Percentiles rank a stretch among this genome's conserved stretches.
Evolutionary conservation across 2,888 invertebrate species (phyloP).

Genomic region (Machimus rusticus): DNA sequence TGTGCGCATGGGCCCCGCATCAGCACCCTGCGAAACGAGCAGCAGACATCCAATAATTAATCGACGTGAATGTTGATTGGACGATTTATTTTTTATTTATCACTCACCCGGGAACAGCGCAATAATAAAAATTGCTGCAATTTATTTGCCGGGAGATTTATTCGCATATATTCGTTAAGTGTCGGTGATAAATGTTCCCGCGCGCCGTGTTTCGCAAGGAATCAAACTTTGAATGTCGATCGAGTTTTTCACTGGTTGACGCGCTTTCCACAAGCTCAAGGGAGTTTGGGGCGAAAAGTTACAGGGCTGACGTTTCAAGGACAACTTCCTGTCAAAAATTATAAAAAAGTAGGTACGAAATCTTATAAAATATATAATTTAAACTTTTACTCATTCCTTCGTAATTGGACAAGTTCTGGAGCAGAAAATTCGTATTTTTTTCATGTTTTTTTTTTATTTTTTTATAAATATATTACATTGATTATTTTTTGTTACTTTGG

Average conservation of each 20-base stretch:
- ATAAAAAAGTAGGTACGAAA: neutral
- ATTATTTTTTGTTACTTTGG: no score
- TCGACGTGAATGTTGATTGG: conserved; percentile 42
- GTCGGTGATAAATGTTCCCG: conserved; percentile 34
- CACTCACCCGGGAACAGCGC: conserved; percentile 12
- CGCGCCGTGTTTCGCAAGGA: neutral
- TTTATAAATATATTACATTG: no score
- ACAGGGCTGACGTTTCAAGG: neutral
- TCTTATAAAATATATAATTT: no score
- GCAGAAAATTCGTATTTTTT: no score
- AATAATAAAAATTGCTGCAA: conserved; percentile 41
- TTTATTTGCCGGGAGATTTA: conserved; percentile 42
- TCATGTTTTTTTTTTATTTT: no score
- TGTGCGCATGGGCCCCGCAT: neutral
- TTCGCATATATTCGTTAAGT: conserved; percentile 42
- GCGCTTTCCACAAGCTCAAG: neutral
- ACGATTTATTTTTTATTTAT: conserved; percentile 42
- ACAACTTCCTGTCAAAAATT: neutral
- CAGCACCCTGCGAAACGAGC: neutral
- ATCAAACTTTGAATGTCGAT: conserved; percentile 14
- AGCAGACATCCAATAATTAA: conserved; percentile 35
- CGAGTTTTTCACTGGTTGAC: neutral
- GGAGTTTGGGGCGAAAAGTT: neutral
- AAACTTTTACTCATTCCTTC: no score
- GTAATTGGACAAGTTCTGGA: no score